Conservation (phyloP, 2,888 invertebrate genomes). For the Torymus auratus region DNA sequence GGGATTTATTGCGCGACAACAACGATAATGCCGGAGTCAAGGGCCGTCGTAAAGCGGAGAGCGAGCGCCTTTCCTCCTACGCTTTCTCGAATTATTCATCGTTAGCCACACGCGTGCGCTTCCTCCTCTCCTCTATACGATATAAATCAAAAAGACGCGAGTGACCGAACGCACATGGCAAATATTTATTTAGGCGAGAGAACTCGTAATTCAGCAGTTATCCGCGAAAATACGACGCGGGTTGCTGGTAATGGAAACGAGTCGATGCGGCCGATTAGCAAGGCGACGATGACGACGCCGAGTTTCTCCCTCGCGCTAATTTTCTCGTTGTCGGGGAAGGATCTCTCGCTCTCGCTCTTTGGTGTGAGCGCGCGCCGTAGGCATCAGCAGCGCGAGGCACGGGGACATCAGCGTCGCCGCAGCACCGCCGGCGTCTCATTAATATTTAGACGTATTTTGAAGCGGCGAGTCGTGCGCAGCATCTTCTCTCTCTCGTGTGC, state of each 20-base stretch:
- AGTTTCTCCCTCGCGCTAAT: conserved; percentile 25
- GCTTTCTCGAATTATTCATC: conserved; percentile 63
- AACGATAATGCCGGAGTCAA: conserved; percentile 63
- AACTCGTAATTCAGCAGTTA: conserved; percentile 34
- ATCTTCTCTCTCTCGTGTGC: conserved; percentile 21
- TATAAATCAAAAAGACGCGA: conserved; percentile 62
- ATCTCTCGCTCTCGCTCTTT: background rate
- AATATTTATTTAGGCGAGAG: conserved; percentile 61
- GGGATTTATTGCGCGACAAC: conserved; percentile 60
- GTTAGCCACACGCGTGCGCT: conserved; percentile 50
- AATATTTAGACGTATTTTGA: conserved; percentile 76
- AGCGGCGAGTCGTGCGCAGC: conserved; percentile 60
- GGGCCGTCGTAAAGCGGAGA: conserved; percentile 44
- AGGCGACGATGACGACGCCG: background rate
- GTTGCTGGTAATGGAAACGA: conserved; percentile 51
- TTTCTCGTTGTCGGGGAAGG: background rate
- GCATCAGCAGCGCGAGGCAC: conserved; percentile 59
- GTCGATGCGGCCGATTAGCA: conserved; percentile 10
- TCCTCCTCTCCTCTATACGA: conserved; percentile 31
- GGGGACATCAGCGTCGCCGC: too few relatives aligned
- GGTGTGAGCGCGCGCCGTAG: conserved; percentile 66
- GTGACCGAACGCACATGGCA: conserved; percentile 47
- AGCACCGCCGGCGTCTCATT: conserved; percentile 71
- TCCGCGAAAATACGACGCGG: conserved; percentile 53
- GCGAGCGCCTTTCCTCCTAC: conserved; percentile 22